Base-by-base conservation (phyloP, 2,113 vertebrate species). In the Craseonycteris thonglongyai region DNA sequence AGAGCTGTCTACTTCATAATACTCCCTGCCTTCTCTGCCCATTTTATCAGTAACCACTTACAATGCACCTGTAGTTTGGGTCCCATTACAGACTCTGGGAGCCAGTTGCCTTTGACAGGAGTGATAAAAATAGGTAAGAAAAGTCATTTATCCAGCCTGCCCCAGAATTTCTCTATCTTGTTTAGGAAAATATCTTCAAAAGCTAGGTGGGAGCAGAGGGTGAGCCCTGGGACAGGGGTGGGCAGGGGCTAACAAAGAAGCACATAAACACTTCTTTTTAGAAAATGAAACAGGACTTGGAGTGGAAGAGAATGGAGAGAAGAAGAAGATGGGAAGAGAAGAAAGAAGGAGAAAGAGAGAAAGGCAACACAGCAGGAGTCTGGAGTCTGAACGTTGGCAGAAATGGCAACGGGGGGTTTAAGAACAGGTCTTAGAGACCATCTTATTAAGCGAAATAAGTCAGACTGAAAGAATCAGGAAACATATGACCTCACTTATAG, bases 141-240 rank as follows among this genome's bases (percentile, higher is more conserved):
- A 90, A 89, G 22, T 28, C 33, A 88, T 87, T 51, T 92, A 61
- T 30, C 42, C 35, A 76, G 30, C 72, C 78, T 40, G 33, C 87
- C 93, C 28, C 42, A 59, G 22, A 94, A 56, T 69, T 92, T 68
- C 35, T 81, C 33, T n/a, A 45, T 11, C 54, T 59, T 78, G 24
- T 80, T 76, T 76, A 93, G 33, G 66, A 85, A 95, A 93, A 88
- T 63, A 66, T 28, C 45, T 90, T 75, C 14, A 63, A 92, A 86
- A 95, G 10, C 33, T 56, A 68, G 15, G 13, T 86, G 47, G 66
- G 6, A 24, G 6, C 58, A 59, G 42, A 87, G 19, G 15, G 38
- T 65, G 61, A 92, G 65, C 42, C 8, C 45, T 87, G 33, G 30
- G 16, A 66, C 14, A 58, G 18, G n/a, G 21, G 38, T 26, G 40